phyloP scores from a whole-genome alignment of 2,888 invertebrate genomes.

The Lymantria dispar region DNA sequence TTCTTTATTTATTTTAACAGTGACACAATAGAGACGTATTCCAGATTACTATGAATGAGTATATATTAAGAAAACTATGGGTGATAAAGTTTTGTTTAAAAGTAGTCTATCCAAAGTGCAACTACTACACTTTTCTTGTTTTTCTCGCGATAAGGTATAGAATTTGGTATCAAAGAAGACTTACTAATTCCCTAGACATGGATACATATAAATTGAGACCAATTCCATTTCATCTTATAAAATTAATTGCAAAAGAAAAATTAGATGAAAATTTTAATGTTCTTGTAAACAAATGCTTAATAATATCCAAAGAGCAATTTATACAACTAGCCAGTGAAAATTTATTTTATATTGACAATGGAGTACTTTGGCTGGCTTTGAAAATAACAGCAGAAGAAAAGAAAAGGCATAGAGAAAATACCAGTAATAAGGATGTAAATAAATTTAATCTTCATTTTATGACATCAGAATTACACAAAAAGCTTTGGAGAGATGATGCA shows the following conservation, averaged over 20 bases:
- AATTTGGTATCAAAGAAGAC: conserved; percentile 47
- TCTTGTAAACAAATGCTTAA: conserved; percentile 60
- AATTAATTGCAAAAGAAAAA: conserved; percentile 45
- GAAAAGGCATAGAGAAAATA: conserved; percentile 45
- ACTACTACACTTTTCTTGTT: conserved; percentile 64
- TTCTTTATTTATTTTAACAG: conserved; percentile 4
- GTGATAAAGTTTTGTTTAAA: conserved; percentile 72
- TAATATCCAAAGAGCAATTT: conserved; percentile 65
- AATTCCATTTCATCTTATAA: conserved; percentile 47
- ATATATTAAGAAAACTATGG: conserved; percentile 60
- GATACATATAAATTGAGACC: conserved; percentile 53
- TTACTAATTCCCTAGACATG: conserved; percentile 38
- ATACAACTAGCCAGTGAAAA: conserved; percentile 69
- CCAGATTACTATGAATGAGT: conserved; percentile 61
- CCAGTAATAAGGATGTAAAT: conserved; percentile 33
- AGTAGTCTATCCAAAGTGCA: conserved; percentile 75
- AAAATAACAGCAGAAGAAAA: conserved; percentile 54
- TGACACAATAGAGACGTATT: conserved; percentile 1
- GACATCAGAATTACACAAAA: conserved; percentile 66
- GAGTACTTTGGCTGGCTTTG: conserved; percentile 66
- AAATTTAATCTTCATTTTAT: conserved; percentile 57
- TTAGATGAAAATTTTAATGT: conserved; percentile 53
- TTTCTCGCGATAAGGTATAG: conserved; percentile 70
- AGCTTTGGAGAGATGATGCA: conserved; percentile 51
- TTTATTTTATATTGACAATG: conserved; percentile 72